Evolutionary conservation across 2,888 invertebrate genomes (phyloP), one percentile per base, ranked within the genome.

Genomic region (Pammene aurita): DNA sequence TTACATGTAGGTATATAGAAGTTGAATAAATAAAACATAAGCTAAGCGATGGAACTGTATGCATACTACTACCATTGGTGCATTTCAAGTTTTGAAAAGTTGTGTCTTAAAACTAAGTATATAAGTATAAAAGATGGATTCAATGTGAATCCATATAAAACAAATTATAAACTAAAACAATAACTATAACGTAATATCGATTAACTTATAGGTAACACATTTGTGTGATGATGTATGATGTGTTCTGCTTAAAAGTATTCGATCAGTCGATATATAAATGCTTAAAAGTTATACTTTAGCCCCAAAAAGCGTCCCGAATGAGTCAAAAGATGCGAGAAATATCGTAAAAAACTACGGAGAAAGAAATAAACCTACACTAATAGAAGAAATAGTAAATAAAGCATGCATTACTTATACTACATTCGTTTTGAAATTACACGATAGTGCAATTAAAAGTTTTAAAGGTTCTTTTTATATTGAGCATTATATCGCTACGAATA

Each of bases 391-490:
- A 74, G 73, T 73, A 72, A 75, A 77, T 62, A 64, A 80, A 78
- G 76, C 77, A 81, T 80, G 81, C 81, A 78, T 76, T 78, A 80
- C 77, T 75, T 73, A 70, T 66, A 72, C 72, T 69, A 70, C 79
- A 78, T 78, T 77, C 77, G 73, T 77, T 77, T 77, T 73, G 72
- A 78, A 72, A 78, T 77, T 77, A 78, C 75, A 80, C 76, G 75
- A 77, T 84, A 85, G 84, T 90, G 91, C 91, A 89, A 87, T 88
- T 87, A 89, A 88, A 88, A 87, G 85, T 88, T 87, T 86, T 82
- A 87, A 87, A 87, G 87, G 85, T 86, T 82, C 77, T 75, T 82
- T 78, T 72, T 72, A 75, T 74, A 82, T 85, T 87, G 86, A 88
- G 85, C 85, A 81, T 81, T 52, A 68, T 68, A 67, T 35, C 44